phyloP scores from a whole-genome alignment of 2,797 vertebrate genomes.

The Syncerus caffer region DNA sequence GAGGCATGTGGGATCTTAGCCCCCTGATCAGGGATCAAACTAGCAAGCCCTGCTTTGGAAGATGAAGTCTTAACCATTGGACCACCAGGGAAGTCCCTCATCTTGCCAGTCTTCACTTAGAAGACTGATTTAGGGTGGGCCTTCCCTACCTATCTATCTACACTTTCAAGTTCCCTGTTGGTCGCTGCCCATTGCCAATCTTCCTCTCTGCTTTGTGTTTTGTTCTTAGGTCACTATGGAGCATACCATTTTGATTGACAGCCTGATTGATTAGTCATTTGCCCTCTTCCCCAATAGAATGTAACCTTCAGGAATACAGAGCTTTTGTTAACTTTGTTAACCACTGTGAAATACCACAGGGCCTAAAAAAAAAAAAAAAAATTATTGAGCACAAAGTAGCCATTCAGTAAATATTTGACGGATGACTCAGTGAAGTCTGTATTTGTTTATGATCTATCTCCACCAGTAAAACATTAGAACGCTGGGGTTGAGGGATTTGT shows the following conservation, averaged over 20 bases:
- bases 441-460: neutral
- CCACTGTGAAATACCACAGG: neutral
- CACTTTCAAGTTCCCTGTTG: neutral
- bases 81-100: neutral
- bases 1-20: neutral
- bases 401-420: neutral
- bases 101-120: neutral
- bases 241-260: neutral
- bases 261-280: neutral
- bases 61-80: neutral
- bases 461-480: neutral
- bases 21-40: neutral
- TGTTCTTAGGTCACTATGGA: neutral
- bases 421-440: neutral
- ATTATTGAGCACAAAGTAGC: neutral
- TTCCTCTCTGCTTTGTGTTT: neutral
- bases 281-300: neutral
- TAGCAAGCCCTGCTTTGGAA: rapidly evolving
- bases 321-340: neutral
- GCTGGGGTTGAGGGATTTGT: rapidly evolving
- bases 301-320: neutral
- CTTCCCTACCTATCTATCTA: neutral
- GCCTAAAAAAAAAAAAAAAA: neutral
- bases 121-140: neutral
- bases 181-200: too few species aligned